These are phyloP conservation scores for Hippopotamyrus pictus DNA, from an alignment of 2,797 vertebrate genomes.

Conservation along the genomic window DNA sequence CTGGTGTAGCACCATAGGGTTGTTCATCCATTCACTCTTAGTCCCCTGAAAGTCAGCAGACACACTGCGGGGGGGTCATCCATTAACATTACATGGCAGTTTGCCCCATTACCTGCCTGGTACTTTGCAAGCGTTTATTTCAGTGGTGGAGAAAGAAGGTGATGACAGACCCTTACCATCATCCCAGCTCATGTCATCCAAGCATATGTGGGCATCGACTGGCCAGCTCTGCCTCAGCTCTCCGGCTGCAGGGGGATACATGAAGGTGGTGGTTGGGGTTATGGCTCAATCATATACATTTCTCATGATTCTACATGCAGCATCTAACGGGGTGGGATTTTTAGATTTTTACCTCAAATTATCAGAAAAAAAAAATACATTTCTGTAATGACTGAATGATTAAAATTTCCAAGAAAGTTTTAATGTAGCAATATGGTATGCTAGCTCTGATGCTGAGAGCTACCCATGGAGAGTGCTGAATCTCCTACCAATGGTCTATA, in stretches of 20 bases:
- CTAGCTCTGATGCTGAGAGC: constrained; percentile 17
- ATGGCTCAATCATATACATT: not conserved
- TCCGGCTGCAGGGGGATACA: constrained; percentile 54
- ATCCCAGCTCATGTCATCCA: constrained; percentile 82
- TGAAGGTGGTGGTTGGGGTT: not conserved
- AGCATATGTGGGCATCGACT: constrained; percentile 65
- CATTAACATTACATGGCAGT: not conserved
- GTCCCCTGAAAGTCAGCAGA: constrained; percentile 43
- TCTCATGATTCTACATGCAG: not conserved
- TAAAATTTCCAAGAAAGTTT: not conserved
- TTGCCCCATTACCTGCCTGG: not conserved
- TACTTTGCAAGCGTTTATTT: not conserved
- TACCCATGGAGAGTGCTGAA: constrained; percentile 10
- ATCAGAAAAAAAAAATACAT: not conserved
- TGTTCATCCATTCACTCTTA: not conserved
- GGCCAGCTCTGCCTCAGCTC: constrained; percentile 75
- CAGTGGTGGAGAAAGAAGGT: not conserved
- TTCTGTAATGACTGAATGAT: not conserved
- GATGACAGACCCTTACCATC: constrained; percentile 55
- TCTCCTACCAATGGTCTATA: constrained; percentile 18
- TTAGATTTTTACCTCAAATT: not conserved
- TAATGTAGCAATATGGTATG: not conserved
- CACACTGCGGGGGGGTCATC: not conserved
- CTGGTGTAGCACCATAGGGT: not conserved
- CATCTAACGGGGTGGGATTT: not conserved